Conservation (phyloP, 2,113 vertebrate genomes). For the Gavialis gangeticus region DNA sequence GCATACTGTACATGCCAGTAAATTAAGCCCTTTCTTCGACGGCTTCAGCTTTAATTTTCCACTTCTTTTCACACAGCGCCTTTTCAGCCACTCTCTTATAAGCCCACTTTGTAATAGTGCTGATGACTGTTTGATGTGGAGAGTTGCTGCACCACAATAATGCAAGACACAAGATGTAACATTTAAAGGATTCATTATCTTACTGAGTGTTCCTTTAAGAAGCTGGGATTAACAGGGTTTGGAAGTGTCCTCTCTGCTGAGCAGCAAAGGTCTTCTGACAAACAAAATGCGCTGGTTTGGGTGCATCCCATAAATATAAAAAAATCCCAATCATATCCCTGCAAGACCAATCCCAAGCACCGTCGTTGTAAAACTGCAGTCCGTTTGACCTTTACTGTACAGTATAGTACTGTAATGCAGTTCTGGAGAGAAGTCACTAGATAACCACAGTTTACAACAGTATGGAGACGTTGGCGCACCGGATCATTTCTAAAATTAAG, state of each 20-base stretch:
- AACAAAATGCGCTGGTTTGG: conserved; percentile 32
- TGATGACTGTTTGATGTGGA: conserved; percentile 95
- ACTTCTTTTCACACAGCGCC: conserved; percentile 97
- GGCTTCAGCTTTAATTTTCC: conserved; percentile 99
- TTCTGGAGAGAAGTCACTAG: conserved; percentile 10
- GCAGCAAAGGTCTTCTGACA: conserved; percentile 25
- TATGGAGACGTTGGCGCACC: neutral
- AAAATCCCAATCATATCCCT: neutral
- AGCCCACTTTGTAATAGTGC: conserved; percentile 92
- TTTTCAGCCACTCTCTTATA: conserved; percentile 88
- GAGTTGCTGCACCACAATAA: conserved; percentile 90
- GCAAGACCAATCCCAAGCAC: neutral
- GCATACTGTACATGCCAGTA: conserved; percentile 99
- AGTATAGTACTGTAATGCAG: neutral
- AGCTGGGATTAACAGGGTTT: conserved; percentile 77
- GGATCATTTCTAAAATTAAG: neutral
- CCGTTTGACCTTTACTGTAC: neutral
- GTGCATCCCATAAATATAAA: neutral
- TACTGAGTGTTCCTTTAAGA: conserved; percentile 88
- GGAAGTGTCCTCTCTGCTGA: conserved; percentile 68
- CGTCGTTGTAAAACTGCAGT: accelerated
- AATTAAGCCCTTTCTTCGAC: conserved; percentile 98
- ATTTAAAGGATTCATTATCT: conserved; percentile 96
- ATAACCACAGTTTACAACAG: neutral
- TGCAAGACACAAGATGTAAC: conserved; percentile 93